Evolutionary conservation across 2,113 vertebrate species (phyloP), one percentile per base, ranked within the genome.

Genomic region (Hiodon tergisus): DNA sequence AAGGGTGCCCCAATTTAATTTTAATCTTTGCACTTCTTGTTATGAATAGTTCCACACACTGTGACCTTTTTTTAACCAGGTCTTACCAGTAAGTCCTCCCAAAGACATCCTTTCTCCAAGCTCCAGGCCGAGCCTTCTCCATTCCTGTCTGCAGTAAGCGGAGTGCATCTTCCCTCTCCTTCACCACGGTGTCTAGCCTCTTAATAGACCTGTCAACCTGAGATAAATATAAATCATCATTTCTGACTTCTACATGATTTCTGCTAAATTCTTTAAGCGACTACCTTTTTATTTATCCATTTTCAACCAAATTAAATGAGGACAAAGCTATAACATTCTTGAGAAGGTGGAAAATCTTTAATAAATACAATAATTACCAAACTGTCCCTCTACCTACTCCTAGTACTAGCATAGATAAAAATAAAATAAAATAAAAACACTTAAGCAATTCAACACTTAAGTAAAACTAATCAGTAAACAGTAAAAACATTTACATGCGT

Each of bases 121-220:
- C 93, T 50, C 96, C 97, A 0, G 97, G 96, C 69, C 89, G 86
- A 48, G 87, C 87, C 7, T 88, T 93, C 82, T 97, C 94, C 75
- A 96, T 94, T 67, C 97, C 97, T 0, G 96, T 98, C 81, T 98
- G 96, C 82, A 99, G 86, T 80, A 98, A 87, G 68, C 97, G 93
- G 62, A 99, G 77, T 3, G 95, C 91, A 60, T 87, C 85, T 83
- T 97, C 95, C 78, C 97, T 89, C 85, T 98, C 97, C 17, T 73
- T 87, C 65, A 96, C 93, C 78, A 98, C 90, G 0, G 85, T 86
- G 70, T 99, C 94, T 76, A 98, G 83, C 58, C 94, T 92, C 73
- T 83, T 84, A 90, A 98, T 94, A 0, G 96, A 98, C 0, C 92
- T 84, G 68, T 92, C 78, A 60, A 99, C 89, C 97, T 98, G 80